These are phyloP conservation scores for Apodemus sylvaticus DNA, from an alignment of 2,113 vertebrate species.

Conservation along the genomic window DNA sequence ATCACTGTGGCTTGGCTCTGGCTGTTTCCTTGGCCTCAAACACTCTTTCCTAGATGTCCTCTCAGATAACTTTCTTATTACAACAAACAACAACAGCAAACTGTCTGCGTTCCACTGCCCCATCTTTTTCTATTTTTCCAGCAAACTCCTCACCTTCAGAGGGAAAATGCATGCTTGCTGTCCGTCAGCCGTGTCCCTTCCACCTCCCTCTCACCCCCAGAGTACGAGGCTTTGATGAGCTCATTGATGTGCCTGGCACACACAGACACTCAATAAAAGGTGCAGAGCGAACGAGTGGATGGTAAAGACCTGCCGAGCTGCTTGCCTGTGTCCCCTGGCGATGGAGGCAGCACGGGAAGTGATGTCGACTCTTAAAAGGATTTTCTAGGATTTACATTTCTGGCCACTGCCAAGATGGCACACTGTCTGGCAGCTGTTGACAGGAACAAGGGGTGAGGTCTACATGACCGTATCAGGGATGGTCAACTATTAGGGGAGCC, in stretches of 20 bases:
- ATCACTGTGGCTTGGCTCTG: neutral
- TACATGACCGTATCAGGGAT: neutral
- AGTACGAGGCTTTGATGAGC: neutral
- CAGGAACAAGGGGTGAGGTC: neutral
- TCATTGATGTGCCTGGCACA: neutral
- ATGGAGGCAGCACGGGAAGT: neutral
- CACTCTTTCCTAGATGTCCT: neutral
- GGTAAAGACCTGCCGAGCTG: neutral
- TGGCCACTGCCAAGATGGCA: neutral
- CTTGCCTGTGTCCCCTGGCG: neutral
- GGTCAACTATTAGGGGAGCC: neutral
- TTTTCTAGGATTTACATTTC: slow-evolving; percentile 39
- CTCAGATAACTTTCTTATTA: neutral
- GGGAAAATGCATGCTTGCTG: neutral
- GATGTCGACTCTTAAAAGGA: neutral
- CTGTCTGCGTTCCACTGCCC: too few relatives aligned
- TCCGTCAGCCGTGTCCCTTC: neutral
- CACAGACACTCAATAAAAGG: neutral
- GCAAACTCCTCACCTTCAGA: neutral
- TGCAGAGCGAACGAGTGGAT: neutral
- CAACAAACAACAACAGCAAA: neutral
- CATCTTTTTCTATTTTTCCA: neutral
- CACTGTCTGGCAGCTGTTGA: neutral
- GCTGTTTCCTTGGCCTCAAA: neutral
- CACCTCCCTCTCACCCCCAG: fast-evolving